These are phyloP conservation scores for Pantherophis guttatus DNA, from an alignment of 2,113 vertebrate genomes.

Conservation along the genomic window DNA sequence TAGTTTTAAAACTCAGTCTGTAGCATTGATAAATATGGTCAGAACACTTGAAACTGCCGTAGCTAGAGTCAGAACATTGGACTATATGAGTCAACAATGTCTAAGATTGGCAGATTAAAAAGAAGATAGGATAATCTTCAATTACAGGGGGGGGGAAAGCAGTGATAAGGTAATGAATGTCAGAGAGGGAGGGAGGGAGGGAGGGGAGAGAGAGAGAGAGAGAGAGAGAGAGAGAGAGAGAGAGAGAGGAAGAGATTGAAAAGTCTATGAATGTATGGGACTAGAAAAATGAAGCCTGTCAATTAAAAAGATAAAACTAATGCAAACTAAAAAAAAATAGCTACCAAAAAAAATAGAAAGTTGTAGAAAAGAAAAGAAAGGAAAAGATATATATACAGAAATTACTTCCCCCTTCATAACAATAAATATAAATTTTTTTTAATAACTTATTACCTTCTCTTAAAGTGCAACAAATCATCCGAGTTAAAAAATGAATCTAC, in stretches of 20 bases:
- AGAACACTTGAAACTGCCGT: background rate
- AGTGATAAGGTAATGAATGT: background rate
- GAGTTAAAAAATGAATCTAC: background rate
- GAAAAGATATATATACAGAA: background rate
- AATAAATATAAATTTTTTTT: background rate
- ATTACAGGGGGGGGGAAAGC: background rate
- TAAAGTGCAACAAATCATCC: background rate
- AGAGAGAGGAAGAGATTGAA: background rate
- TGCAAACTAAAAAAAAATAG: background rate
- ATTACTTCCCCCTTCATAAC: background rate
- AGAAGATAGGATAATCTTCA: background rate
- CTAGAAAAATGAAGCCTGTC: background rate
- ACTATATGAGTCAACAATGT: background rate
- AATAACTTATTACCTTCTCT: background rate
- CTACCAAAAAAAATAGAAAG: background rate
- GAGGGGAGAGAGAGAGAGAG: too few species aligned
- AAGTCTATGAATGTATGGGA: background rate
- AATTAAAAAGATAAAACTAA: background rate
- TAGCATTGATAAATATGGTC: slow-evolving; percentile 1
- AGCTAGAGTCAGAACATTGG: accelerated
- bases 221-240: too few species aligned
- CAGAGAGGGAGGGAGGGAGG: background rate
- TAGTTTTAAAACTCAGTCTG: background rate
- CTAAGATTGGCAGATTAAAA: background rate
- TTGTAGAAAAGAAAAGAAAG: background rate